Conservation (phyloP, 1,140 invertebrate species). For the Cotesia vestalis region DNA sequence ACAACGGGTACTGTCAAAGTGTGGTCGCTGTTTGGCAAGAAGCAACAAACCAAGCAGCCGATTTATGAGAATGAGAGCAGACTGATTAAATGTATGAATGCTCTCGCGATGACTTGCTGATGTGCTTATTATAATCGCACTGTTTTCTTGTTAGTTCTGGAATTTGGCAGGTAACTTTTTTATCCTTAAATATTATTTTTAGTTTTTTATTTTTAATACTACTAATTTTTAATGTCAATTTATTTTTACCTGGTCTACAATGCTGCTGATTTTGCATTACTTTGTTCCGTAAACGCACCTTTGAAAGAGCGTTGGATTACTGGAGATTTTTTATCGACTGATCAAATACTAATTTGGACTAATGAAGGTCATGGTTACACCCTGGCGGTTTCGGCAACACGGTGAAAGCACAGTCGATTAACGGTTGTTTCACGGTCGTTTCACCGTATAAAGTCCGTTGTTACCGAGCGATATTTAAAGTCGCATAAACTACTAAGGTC, state of each 20-base stretch:
- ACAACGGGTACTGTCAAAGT: constrained; percentile 98
- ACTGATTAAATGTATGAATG: constrained; percentile 93
- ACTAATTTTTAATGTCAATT: constrained; percentile 22
- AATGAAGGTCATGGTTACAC: constrained; percentile 93
- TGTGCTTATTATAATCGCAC: constrained; percentile 96
- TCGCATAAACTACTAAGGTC: too few relatives aligned
- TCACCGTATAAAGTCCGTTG: too few relatives aligned
- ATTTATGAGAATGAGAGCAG: constrained; percentile 98
- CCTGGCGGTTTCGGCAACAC: too few relatives aligned
- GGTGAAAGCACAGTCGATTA: too few relatives aligned
- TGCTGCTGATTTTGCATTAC: constrained; percentile 91
- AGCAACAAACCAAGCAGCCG: constrained; percentile 85
- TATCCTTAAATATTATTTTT: constrained; percentile 13
- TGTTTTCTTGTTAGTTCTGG: constrained; percentile 96
- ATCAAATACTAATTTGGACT: constrained; percentile 91
- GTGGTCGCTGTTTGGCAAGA: constrained; percentile 92
- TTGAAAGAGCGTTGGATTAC: constrained; percentile 91
- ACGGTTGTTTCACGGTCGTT: too few relatives aligned
- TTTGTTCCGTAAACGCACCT: constrained; percentile 87
- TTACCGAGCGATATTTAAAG: too few relatives aligned
- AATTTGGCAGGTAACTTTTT: constrained; percentile 88
- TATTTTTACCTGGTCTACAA: constrained; percentile 77
- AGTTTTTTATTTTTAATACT: background rate
- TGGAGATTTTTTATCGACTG: constrained; percentile 91
- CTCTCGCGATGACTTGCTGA: constrained; percentile 90